A percentile compares a stretch with the other conserved stretches of the same genome.
These are phyloP conservation scores for Pristis pectinata DNA, from an alignment of 2,797 vertebrate genomes.

Conservation along the genomic window DNA sequence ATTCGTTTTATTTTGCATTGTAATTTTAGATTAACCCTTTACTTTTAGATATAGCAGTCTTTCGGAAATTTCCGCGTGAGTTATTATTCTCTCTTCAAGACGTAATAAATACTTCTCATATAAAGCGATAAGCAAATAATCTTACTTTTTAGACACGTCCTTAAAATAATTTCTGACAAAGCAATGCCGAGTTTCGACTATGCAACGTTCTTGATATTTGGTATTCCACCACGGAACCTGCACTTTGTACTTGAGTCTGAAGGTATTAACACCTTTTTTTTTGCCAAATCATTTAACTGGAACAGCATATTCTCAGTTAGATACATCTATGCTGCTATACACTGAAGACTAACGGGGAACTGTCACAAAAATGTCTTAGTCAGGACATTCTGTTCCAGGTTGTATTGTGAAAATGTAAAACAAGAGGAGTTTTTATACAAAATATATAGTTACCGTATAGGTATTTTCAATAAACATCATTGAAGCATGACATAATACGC, in stretches of 20 bases:
- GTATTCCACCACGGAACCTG: not conserved
- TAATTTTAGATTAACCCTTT: not conserved
- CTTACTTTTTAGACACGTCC: not conserved
- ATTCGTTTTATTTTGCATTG: not conserved
- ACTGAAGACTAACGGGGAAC: not conserved
- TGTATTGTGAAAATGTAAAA: conserved; percentile 6
- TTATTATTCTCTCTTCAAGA: not conserved
- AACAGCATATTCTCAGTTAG: not conserved
- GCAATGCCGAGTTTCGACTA: not conserved
- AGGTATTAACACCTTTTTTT: not conserved
- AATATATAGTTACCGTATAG: not conserved
- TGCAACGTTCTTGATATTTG: not conserved
- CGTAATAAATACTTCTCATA: not conserved
- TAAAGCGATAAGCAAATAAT: not conserved
- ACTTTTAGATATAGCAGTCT: not conserved
- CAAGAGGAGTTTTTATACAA: not conserved
- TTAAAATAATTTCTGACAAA: not conserved
- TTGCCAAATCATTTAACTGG: not conserved
- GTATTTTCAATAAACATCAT: conserved; percentile 1
- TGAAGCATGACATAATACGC: not conserved
- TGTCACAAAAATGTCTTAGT: not conserved
- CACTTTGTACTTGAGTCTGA: not conserved
- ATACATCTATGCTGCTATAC: not conserved
- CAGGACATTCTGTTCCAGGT: not conserved
- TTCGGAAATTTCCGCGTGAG: not conserved